These are phyloP conservation scores for Drosophila anomelani DNA, from an alignment of 2,888 invertebrate genomes.

Conservation along the genomic window DNA sequence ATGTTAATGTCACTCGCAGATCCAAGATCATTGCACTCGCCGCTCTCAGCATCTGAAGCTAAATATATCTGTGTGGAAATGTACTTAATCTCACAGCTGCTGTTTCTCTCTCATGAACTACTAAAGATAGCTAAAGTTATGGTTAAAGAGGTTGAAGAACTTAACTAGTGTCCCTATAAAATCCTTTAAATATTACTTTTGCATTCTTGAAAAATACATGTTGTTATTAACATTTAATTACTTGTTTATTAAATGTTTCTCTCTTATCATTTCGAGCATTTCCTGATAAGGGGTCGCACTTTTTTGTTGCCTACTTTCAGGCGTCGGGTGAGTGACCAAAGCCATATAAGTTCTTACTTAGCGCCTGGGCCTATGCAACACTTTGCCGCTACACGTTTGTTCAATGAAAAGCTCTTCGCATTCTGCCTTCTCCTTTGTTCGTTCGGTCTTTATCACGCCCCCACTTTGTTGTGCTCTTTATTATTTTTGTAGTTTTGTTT, in stretches of 20 bases:
- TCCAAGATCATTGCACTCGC: slow-evolving; percentile 67
- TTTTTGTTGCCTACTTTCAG: slow-evolving; percentile 24
- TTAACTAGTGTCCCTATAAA: too few relatives aligned
- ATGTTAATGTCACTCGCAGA: slow-evolving; percentile 58
- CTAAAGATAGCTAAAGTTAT: not conserved
- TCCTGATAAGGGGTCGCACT: not conserved
- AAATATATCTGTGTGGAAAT: not conserved
- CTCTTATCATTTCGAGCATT: not conserved
- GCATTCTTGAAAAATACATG: rapidly evolving
- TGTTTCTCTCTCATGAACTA: not conserved
- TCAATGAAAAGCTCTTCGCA: slow-evolving; percentile 25
- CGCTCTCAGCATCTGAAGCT: slow-evolving; percentile 6
- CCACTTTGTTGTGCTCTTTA: slow-evolving; percentile 6
- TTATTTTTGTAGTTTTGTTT: slow-evolving; percentile 75
- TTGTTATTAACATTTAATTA: too few relatives aligned
- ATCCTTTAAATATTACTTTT: rapidly evolving
- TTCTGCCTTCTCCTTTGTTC: slow-evolving; percentile 20
- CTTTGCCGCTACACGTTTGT: slow-evolving; percentile 1
- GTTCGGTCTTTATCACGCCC: slow-evolving; percentile 32
- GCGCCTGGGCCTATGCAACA: slow-evolving; percentile 21
- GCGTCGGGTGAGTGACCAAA: slow-evolving; percentile 21
- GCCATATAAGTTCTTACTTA: not conserved
- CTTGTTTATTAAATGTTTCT: too few relatives aligned
- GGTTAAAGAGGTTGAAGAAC: too few relatives aligned
- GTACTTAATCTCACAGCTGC: slow-evolving; percentile 8